These are phyloP conservation scores for Scelioninae gen. 1 DNA, from an alignment of 2,888 invertebrate genomes.

Conservation along the genomic window DNA sequence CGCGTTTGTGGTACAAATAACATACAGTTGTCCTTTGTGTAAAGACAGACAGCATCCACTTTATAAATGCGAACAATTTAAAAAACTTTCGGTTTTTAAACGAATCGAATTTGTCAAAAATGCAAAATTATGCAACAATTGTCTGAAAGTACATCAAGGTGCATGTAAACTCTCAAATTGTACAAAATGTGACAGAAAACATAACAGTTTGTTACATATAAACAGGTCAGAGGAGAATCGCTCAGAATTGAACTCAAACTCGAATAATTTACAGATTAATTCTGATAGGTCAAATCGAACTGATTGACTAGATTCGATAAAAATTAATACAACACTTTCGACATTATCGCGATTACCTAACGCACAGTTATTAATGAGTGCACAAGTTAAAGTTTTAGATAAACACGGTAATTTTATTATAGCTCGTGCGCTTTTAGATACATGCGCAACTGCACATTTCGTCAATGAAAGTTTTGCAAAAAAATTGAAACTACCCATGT, in stretches of 20 bases:
- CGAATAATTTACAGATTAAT: too few relatives aligned
- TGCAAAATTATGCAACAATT: slow-evolving; percentile 8
- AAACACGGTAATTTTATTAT: too few relatives aligned
- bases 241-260: too few relatives aligned
- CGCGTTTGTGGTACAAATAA: slow-evolving; percentile 1
- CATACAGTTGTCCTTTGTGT: background rate
- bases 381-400: too few relatives aligned
- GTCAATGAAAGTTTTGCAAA: background rate
- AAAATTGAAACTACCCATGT: background rate
- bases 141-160: background rate
- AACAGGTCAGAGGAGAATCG: too few relatives aligned
- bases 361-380: too few relatives aligned
- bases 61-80: background rate
- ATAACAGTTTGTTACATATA: slow-evolving; percentile 18
- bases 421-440: too few relatives aligned
- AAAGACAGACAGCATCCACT: slow-evolving; percentile 6
- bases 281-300: background rate
- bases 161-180: background rate
- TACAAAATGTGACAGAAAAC: slow-evolving; percentile 1
- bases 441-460: background rate
- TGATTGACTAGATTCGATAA: too few relatives aligned
- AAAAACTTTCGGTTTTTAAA: background rate
- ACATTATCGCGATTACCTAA: too few relatives aligned
- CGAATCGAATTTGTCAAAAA: background rate
- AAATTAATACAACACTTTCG: too few relatives aligned